These are phyloP conservation scores for Steinernema feltiae DNA, from an alignment of 1,140 invertebrate genomes.

Conservation along the genomic window DNA sequence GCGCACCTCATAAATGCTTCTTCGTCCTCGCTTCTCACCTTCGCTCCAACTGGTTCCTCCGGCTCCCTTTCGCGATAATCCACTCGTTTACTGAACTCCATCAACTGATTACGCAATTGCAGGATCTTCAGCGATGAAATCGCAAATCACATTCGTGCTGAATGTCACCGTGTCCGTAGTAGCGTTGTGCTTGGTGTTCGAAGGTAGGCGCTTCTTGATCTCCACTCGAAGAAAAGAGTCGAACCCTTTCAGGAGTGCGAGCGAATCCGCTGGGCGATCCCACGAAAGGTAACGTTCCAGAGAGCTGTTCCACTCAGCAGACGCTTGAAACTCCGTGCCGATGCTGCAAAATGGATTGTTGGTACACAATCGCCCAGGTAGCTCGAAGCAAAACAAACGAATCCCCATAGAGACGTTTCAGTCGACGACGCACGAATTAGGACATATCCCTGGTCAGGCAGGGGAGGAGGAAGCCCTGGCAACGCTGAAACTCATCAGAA, in stretches of 20 bases:
- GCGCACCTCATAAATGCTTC: background rate
- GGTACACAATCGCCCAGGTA: slow-evolving; percentile 52
- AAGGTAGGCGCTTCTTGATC: background rate
- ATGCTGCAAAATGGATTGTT: slow-evolving; percentile 57
- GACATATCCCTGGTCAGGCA: slow-evolving; percentile 54
- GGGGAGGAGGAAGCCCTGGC: slow-evolving; percentile 55
- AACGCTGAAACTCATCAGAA: slow-evolving; percentile 51
- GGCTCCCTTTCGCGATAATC: background rate
- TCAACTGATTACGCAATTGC: background rate
- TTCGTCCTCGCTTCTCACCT: background rate
- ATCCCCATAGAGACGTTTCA: slow-evolving; percentile 25
- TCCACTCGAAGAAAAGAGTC: background rate
- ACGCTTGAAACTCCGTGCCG: slow-evolving; percentile 41
- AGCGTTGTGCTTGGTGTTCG: background rate
- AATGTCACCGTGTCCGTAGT: background rate
- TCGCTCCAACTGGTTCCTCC: background rate
- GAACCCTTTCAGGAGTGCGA: background rate
- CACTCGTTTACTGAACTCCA: background rate
- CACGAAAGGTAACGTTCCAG: background rate
- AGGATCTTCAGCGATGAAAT: background rate
- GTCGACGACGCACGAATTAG: slow-evolving; percentile 53
- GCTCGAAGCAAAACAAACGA: background rate
- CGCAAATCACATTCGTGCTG: background rate
- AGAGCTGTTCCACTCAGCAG: slow-evolving; percentile 36
- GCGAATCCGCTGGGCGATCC: background rate